Conservation (phyloP, 2,888 invertebrate genomes). For the Eurois occulta region DNA sequence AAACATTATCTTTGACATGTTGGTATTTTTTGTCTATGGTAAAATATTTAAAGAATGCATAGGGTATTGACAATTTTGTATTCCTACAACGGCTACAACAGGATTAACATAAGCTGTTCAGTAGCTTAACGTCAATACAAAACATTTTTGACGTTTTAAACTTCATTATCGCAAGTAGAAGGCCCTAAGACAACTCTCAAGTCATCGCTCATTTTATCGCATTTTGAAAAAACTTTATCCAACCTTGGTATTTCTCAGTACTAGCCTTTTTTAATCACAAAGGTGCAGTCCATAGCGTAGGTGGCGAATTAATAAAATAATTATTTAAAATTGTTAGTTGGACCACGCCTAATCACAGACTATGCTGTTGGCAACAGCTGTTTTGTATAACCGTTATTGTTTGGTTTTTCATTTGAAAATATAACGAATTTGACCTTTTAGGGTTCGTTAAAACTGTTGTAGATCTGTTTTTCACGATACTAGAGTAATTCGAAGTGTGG, state of each 20-base stretch:
- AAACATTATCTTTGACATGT: not conserved
- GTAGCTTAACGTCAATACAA: not conserved
- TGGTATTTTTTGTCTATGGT: not conserved
- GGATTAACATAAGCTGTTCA: not conserved
- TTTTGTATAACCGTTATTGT: slow-evolving; percentile 12
- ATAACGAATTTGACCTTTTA: not conserved
- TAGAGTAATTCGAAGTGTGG: too few relatives aligned
- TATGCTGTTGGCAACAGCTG: slow-evolving; percentile 19
- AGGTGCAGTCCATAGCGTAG: not conserved
- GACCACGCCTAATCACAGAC: slow-evolving; percentile 23
- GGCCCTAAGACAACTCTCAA: not conserved
- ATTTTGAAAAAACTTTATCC: not conserved
- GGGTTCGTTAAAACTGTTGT: not conserved
- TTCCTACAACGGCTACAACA: not conserved
- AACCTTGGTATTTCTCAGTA: not conserved
- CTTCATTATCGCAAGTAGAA: not conserved
- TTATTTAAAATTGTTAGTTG: slow-evolving; percentile 28
- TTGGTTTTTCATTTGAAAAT: not conserved
- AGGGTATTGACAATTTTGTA: not conserved
- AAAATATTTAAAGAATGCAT: not conserved
- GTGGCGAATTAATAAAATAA: slow-evolving; percentile 30
- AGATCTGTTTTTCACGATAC: too few relatives aligned
- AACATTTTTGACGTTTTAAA: not conserved
- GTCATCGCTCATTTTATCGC: not conserved
- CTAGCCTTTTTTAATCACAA: not conserved